A percentile compares a stretch with the other conserved stretches of the same genome.
phyloP scores from a whole-genome alignment of 2,797 vertebrate species.

The Leuciscus waleckii region DNA sequence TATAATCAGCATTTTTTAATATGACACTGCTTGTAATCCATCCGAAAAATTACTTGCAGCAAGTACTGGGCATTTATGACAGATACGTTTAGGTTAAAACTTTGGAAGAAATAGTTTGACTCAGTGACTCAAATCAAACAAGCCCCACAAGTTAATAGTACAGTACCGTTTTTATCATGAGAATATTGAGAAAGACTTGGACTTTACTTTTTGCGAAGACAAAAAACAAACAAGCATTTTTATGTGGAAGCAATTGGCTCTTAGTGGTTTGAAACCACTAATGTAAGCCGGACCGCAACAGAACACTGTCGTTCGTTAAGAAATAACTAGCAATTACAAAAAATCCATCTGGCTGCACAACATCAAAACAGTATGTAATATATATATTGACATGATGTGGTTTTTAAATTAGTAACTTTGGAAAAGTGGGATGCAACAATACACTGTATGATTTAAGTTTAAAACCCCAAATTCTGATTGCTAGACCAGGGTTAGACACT shows the following conservation, averaged over 20 bases:
- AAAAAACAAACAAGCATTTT: not conserved
- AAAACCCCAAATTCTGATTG: not conserved
- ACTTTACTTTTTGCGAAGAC: not conserved
- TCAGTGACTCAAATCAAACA: not conserved
- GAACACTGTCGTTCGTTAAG: not conserved
- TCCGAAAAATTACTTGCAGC: not conserved
- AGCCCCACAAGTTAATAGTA: not conserved
- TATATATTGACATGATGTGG: slow-evolving; percentile 6
- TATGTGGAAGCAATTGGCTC: not conserved
- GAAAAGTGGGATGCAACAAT: not conserved
- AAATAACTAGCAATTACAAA: slow-evolving; percentile 6
- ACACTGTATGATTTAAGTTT: not conserved
- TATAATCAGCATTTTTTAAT: not conserved
- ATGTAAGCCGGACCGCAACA: not conserved
- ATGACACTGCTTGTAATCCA: not conserved
- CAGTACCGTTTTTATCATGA: not conserved
- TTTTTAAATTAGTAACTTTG: slow-evolving; percentile 3
- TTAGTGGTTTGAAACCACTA: slow-evolving; percentile 2
- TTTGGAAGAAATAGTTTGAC: not conserved
- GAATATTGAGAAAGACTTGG: not conserved
- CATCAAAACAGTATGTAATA: not conserved
- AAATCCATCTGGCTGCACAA: not conserved
- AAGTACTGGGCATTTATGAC: not conserved
- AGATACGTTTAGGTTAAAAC: not conserved
- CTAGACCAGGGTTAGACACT: not conserved